Percentiles rank a stretch among this genome's conserved stretches.
phyloP scores from a whole-genome alignment of 2,888 invertebrate species.

The Synergus itoensis region DNA sequence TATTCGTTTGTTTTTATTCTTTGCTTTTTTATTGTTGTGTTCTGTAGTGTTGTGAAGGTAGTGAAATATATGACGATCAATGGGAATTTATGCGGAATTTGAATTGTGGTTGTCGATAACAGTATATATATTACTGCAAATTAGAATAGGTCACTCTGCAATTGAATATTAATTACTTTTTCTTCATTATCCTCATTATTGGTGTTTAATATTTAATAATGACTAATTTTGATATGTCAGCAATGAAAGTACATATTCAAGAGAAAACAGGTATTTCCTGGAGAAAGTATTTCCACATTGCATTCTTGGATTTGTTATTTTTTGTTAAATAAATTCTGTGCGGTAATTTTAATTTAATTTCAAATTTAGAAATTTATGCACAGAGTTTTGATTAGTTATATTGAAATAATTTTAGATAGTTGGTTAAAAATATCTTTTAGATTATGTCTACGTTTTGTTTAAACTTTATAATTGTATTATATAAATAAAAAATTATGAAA shows the following conservation, averaged over 20 bases:
- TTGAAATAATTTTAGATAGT: neutral
- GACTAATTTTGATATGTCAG: neutral
- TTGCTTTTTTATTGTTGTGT: neutral
- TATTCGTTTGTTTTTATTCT: neutral
- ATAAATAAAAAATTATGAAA: neutral
- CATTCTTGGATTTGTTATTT: slow-evolving; percentile 1
- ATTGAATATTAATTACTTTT: neutral
- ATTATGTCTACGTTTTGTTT: neutral
- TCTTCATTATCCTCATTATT: neutral
- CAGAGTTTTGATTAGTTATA: neutral
- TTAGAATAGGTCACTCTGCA: neutral
- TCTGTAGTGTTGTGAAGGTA: neutral
- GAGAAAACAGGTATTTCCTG: slow-evolving; percentile 32
- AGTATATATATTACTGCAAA: neutral
- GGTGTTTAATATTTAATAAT: neutral
- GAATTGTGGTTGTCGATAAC: neutral
- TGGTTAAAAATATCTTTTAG: neutral
- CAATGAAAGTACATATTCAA: slow-evolving; percentile 11
- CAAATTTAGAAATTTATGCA: neutral
- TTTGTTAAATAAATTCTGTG: neutral
- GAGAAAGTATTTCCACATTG: slow-evolving; percentile 27
- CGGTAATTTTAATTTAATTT: neutral
- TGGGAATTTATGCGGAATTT: slow-evolving; percentile 19
- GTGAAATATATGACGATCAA: slow-evolving; percentile 17
- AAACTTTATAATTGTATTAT: too few relatives aligned